Conservation (phyloP, 2,888 invertebrate species). For the Agapostemon virescens region DNA sequence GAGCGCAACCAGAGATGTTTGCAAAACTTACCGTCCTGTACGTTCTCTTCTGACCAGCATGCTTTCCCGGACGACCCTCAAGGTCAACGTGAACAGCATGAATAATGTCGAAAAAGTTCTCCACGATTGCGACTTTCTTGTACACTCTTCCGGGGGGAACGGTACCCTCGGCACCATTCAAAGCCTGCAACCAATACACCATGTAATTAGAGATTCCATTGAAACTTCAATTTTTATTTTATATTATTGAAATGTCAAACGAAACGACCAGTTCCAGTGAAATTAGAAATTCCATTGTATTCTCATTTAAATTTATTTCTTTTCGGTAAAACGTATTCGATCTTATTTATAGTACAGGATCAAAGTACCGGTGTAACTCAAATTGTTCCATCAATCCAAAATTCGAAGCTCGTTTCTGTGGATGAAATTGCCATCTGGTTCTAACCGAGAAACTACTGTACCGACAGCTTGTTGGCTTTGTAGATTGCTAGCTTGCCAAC, state of each 20-base stretch:
- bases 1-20: slow-evolving; percentile 1
- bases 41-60: slow-evolving; percentile 98
- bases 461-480: not conserved
- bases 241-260: not conserved
- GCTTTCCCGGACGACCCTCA: slow-evolving; percentile 95
- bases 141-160: slow-evolving; percentile 84
- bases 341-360: not conserved
- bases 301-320: not conserved
- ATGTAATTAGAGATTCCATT: slow-evolving; percentile 29
- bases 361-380: not conserved
- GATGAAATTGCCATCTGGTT: slow-evolving; percentile 35
- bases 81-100: slow-evolving; percentile 97
- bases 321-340: not conserved
- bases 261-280: not conserved
- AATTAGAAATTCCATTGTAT: not conserved
- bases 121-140: slow-evolving; percentile 97
- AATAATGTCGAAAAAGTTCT: slow-evolving; percentile 98
- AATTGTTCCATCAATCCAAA: not conserved
- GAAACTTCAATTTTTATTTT: not conserved
- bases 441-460: not conserved
- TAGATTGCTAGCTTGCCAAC: slow-evolving; percentile 17
- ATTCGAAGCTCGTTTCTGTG: not conserved
- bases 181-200: slow-evolving; percentile 81
- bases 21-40: slow-evolving; percentile 94
- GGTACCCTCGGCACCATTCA: slow-evolving; percentile 83